Evolutionary conservation across 2,888 invertebrate genomes (phyloP).

Genomic region (Ctenicera cuprea): DNA sequence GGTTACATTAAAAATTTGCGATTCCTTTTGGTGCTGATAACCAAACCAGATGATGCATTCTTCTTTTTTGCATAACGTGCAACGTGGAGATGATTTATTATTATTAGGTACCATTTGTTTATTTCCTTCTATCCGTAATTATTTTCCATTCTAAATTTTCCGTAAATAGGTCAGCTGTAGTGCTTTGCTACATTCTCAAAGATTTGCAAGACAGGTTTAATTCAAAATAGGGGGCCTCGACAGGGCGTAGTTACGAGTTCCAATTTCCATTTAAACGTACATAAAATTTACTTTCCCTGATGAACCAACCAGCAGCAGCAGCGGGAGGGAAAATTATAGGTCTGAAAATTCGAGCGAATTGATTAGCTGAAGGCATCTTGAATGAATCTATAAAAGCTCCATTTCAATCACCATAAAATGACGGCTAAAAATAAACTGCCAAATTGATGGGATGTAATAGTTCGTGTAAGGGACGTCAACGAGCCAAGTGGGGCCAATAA

Average conservation of each 20-base stretch:
- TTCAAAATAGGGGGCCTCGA: constrained; percentile 1
- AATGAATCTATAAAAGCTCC: constrained; percentile 38
- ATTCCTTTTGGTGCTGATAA: no score
- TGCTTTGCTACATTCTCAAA: neutral
- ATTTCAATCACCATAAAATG: constrained; percentile 43
- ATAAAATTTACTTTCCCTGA: constrained; percentile 28
- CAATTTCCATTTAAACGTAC: constrained; percentile 28
- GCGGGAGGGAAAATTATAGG: constrained; percentile 8
- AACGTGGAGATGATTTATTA: no score
- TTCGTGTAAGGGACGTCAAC: constrained; percentile 48
- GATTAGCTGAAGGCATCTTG: constrained; percentile 30
- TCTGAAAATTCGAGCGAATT: constrained; percentile 18
- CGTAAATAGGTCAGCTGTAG: neutral
- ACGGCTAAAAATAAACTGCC: constrained; percentile 45
- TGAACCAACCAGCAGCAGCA: neutral
- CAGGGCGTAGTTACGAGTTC: constrained; percentile 6
- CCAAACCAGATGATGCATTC: no score
- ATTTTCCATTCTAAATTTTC: neutral
- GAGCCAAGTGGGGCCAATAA: constrained; percentile 53
- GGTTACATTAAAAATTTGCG: no score
- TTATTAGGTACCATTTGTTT: no score
- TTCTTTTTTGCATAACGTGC: no score
- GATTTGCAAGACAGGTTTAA: neutral
- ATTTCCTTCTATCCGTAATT: no score
- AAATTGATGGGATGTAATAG: constrained; percentile 52